Percentiles rank a stretch among this genome's conserved stretches.
Evolutionary conservation across 2,888 invertebrate species (phyloP).

Genomic region (Pristionchus entomophagus): DNA sequence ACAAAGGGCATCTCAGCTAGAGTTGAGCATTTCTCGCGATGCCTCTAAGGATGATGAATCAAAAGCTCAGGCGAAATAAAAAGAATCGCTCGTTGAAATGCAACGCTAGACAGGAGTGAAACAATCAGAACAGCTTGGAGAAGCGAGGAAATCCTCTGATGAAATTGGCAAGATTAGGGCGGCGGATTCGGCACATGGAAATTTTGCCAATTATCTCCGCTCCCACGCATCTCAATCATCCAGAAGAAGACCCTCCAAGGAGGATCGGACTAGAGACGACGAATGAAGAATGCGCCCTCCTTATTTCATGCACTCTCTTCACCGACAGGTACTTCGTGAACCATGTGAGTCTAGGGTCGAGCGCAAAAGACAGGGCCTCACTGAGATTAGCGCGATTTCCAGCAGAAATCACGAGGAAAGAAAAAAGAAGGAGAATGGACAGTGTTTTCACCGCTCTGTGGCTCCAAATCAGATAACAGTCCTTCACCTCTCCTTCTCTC

Average conservation of each 20-base stretch:
- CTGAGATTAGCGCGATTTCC: too few relatives aligned
- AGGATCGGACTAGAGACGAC: neutral
- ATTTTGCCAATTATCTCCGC: neutral
- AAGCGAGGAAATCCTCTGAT: neutral
- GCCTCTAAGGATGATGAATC: too few relatives aligned
- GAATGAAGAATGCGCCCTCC: too few relatives aligned
- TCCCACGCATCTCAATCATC: neutral
- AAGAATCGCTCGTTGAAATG: too few relatives aligned
- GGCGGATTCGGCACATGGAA: neutral
- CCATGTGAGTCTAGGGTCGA: neutral
- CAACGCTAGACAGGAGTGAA: too few relatives aligned
- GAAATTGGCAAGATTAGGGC: conserved; percentile 20
- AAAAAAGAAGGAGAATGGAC: neutral
- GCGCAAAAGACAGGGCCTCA: too few relatives aligned
- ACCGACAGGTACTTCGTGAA: neutral
- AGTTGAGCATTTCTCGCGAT: too few relatives aligned
- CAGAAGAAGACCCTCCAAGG: neutral
- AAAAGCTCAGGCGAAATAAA: too few relatives aligned
- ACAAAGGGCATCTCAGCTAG: too few relatives aligned
- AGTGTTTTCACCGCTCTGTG: neutral
- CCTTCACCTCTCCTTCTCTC: conserved; percentile 4
- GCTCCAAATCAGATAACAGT: conserved; percentile 29
- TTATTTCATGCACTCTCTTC: neutral
- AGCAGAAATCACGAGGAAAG: too few relatives aligned
- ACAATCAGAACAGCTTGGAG: neutral